Evolutionary conservation across 2,888 invertebrate species (phyloP).

Genomic region (Lobophora halterata): DNA sequence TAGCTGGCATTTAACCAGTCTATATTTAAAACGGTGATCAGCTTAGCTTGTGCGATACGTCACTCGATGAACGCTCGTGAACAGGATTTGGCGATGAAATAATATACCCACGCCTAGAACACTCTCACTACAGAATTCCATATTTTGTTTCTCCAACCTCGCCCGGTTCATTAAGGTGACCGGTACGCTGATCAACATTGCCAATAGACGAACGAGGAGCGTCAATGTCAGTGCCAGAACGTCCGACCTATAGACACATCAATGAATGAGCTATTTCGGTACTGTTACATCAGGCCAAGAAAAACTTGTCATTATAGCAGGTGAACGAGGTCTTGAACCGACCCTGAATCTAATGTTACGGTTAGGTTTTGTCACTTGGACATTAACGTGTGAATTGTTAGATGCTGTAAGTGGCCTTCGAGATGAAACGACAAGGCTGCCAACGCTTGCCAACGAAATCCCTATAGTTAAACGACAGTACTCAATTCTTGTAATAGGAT

Average conservation of each 20-base stretch:
- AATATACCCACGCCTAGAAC: constrained; percentile 54
- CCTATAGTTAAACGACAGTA: constrained; percentile 3
- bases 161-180: constrained; percentile 29
- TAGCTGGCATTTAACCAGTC: constrained; percentile 69
- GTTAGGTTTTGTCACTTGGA: constrained; percentile 7
- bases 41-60: constrained; percentile 44
- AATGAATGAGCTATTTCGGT: constrained; percentile 65
- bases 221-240: constrained; percentile 76
- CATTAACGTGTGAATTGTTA: constrained; percentile 8
- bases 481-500: constrained; percentile 17
- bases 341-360: constrained; percentile 33
- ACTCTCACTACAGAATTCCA: constrained; percentile 31
- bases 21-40: constrained; percentile 64
- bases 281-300: constrained; percentile 58
- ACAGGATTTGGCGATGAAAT: constrained; percentile 55
- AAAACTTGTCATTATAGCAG: constrained; percentile 53
- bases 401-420: constrained; percentile 11
- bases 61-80: constrained; percentile 45
- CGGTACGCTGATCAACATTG: constrained; percentile 44
- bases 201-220: constrained; percentile 52
- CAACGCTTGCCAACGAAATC: constrained; percentile 13
- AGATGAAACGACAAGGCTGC: constrained; percentile 8
- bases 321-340: constrained; percentile 35
- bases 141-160: constrained; percentile 36
- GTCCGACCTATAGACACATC: constrained; percentile 60